Base-by-base conservation (phyloP, 2,888 invertebrate genomes). In the Caenorhabditis sp. region DNA sequence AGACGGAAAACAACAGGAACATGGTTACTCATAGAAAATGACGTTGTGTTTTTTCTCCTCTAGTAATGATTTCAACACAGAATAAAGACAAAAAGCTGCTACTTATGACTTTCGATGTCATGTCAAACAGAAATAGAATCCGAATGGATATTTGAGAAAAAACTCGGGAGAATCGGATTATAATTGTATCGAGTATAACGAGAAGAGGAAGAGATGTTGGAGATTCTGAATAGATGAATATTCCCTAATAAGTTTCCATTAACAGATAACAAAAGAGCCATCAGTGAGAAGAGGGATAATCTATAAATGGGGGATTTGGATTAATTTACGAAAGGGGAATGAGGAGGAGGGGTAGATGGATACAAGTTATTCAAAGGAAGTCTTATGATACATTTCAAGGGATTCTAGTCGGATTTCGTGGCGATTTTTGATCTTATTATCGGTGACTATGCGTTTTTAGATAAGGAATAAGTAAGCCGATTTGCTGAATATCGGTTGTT, bases 151-250 rank as follows among this genome's bases (percentile, higher is more conserved):
- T 73, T 54, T 41, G 63, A 73, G 73, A 28, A 47, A 22, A 38
- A 75, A 14, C 26, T 22, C 16, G 47, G 47, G 12, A 16, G 73
- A 38, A 75, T 49, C 66, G 41, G 66, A 75, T 75, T 75, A 75
- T 75, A 47, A 75, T 58, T 58, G 66, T 66, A 47, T 75, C 66
- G 66, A 66, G 26, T 24, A 75, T 75, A 66, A 41, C 64, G 35
- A 26, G 49, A 59, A 31, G 0, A 38, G 2, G n/a, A 16, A 19
- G 12, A 56, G 38, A 41, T 70, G 24, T 35, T 31, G 28, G 31
- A 72, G 59, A 58, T 59, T 59, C 26, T 14, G 4, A 28, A 54
- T 22, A 26, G 56, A 54, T 69, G 14, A 54, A 51, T 51, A 51
- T 8, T n/a, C 19, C 38, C 69, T 69, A 41, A 69, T 54, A 54